A percentile compares a stretch with the other conserved stretches of the same genome.
Evolutionary conservation across 2,888 invertebrate genomes (phyloP).

Genomic region (Eulithis testata): DNA sequence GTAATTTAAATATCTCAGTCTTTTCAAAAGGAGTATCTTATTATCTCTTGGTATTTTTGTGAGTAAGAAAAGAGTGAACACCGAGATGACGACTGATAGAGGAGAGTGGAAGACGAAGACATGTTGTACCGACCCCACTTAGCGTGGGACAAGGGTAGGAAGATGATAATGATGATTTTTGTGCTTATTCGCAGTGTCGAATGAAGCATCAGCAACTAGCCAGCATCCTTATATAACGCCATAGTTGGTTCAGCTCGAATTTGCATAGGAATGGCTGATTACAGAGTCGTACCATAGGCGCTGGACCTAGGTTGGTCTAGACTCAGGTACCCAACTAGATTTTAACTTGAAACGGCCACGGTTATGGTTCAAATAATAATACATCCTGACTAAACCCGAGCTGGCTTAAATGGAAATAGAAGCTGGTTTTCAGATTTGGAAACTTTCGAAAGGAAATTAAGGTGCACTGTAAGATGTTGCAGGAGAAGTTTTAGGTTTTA

Average conservation of each 20-base stretch:
- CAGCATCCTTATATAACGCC: constrained; percentile 69
- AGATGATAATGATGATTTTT: too few species aligned
- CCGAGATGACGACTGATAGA: too few species aligned
- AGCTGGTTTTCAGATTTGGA: constrained; percentile 36
- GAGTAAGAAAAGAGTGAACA: too few species aligned
- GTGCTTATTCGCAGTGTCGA: constrained; percentile 30
- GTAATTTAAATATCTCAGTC: too few species aligned
- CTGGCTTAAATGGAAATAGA: constrained; percentile 36
- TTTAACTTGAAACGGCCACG: constrained; percentile 40
- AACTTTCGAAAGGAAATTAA: constrained; percentile 22
- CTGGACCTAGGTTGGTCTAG: constrained; percentile 59
- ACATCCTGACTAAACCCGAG: constrained; percentile 41
- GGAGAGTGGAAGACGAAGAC: too few species aligned
- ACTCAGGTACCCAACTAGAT: constrained; percentile 40
- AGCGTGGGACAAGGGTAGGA: too few species aligned
- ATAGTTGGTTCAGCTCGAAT: constrained; percentile 80
- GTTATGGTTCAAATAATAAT: constrained; percentile 45
- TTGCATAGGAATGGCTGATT: constrained; percentile 83
- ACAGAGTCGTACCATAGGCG: constrained; percentile 76
- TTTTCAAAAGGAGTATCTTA: too few species aligned
- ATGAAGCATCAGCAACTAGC: constrained; percentile 47
- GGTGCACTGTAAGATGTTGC: constrained; percentile 22
- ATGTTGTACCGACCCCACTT: too few species aligned
- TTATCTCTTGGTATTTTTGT: too few species aligned
- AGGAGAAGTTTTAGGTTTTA: constrained; percentile 14